These are phyloP conservation scores for Enteromius viviparus DNA, from an alignment of 2,797 vertebrate species.

Conservation along the genomic window DNA sequence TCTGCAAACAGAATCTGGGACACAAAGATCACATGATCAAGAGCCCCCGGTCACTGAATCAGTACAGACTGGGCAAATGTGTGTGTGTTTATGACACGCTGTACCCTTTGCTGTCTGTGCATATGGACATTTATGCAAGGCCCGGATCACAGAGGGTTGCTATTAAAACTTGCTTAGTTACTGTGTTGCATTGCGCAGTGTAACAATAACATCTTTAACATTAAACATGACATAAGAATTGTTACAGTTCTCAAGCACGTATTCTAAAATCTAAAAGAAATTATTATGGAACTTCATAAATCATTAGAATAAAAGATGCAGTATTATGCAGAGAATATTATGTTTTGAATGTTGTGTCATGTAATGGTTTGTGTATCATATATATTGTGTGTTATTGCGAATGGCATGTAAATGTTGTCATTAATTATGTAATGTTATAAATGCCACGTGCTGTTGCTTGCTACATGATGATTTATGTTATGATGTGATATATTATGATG, in stretches of 20 bases:
- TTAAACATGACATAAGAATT: not conserved
- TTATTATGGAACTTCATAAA: not conserved
- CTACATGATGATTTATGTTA: not conserved
- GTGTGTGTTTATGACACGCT: not conserved
- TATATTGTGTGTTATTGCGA: not conserved
- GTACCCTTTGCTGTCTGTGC: not conserved
- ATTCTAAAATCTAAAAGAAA: not conserved
- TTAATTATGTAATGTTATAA: not conserved
- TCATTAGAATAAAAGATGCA: not conserved
- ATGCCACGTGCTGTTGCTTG: not conserved
- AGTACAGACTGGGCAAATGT: conserved; percentile 11
- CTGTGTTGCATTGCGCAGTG: not conserved
- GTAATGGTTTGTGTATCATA: not conserved
- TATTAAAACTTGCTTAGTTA: conserved; percentile 5
- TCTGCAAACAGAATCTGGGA: conserved; percentile 23
- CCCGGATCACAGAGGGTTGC: not conserved
- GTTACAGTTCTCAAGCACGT: not conserved
- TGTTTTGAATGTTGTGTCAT: not conserved
- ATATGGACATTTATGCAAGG: not conserved
- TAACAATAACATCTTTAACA: not conserved
- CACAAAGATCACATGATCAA: conserved; percentile 20
- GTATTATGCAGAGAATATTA: not conserved
- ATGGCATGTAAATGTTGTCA: not conserved
- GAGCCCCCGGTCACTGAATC: conserved; percentile 22
- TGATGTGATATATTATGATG: not conserved